phyloP scores from a whole-genome alignment of 2,888 invertebrate species.

The Matsumyia berberina region DNA sequence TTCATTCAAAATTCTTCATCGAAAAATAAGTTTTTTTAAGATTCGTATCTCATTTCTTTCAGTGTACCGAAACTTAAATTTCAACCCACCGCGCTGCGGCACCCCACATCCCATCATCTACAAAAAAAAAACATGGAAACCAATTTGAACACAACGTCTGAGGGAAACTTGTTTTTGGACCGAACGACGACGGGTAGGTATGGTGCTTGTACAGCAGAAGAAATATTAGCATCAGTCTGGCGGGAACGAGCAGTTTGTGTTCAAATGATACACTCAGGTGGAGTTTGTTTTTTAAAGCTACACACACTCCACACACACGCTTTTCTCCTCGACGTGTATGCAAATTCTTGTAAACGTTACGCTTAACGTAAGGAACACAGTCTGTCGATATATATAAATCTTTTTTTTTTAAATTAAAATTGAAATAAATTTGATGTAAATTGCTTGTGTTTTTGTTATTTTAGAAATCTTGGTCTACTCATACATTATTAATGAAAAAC shows the following conservation, averaged over 20 bases:
- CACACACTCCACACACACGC: neutral
- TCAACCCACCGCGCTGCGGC: constrained; percentile 20
- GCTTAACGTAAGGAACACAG: neutral
- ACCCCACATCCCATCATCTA: constrained; percentile 24
- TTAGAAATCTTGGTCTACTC: neutral
- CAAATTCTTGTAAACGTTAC: constrained; percentile 28
- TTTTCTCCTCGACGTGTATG: constrained; percentile 7
- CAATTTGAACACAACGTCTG: constrained; percentile 60
- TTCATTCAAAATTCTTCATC: no score
- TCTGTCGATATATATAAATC: constrained; percentile 19
- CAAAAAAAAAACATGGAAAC: constrained; percentile 32
- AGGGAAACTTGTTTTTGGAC: constrained; percentile 26
- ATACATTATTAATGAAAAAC: neutral
- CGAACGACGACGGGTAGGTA: neutral
- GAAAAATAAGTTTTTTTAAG: neutral
- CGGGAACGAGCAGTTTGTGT: constrained; percentile 48
- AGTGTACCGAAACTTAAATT: constrained; percentile 41
- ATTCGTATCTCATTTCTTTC: constrained; percentile 63
- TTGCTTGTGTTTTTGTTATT: constrained; percentile 27
- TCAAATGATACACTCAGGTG: constrained; percentile 59
- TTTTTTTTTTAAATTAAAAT: constrained; percentile 61
- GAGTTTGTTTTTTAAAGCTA: constrained; percentile 14
- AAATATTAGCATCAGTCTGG: constrained; percentile 65
- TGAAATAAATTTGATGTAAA: constrained; percentile 59
- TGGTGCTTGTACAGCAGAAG: constrained; percentile 40